Percentiles rank a stretch among this genome's conserved stretches.
These are phyloP conservation scores for Cantharis lateralis DNA, from an alignment of 2,888 invertebrate genomes.

Conservation along the genomic window DNA sequence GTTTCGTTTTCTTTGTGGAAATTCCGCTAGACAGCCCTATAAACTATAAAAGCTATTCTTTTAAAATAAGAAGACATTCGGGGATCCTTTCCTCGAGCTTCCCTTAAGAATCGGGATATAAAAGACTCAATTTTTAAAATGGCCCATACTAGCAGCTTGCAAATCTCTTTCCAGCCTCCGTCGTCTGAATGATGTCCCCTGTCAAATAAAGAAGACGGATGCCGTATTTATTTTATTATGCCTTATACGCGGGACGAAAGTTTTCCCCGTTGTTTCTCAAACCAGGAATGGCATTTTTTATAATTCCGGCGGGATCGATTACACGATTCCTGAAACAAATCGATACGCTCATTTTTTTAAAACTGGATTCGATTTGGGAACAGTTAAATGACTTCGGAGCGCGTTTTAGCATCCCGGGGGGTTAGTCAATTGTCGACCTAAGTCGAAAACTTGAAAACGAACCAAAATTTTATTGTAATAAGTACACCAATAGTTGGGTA, in stretches of 20 bases:
- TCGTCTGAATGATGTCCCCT: slow-evolving; percentile 18
- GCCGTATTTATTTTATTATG: background rate
- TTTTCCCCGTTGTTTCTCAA: background rate
- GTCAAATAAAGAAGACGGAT: slow-evolving; percentile 17
- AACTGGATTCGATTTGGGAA: slow-evolving; percentile 14
- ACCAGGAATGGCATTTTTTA: background rate
- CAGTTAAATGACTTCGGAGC: slow-evolving; percentile 2
- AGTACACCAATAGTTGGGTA: background rate
- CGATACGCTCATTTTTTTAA: slow-evolving; percentile 5
- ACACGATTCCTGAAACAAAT: slow-evolving; percentile 8
- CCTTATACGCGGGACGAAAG: background rate
- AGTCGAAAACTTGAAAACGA: slow-evolving; percentile 8
- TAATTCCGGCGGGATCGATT: slow-evolving; percentile 14
- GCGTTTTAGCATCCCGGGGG: slow-evolving; percentile 5
- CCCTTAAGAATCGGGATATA: slow-evolving; percentile 24
- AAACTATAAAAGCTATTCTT: slow-evolving; percentile 31
- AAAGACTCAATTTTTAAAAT: slow-evolving; percentile 39
- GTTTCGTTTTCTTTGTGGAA: slow-evolving; percentile 2
- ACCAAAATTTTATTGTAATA: slow-evolving; percentile 10
- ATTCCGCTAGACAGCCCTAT: slow-evolving; percentile 7
- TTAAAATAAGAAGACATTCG: slow-evolving; percentile 23
- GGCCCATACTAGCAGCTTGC: slow-evolving; percentile 33
- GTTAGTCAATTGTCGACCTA: slow-evolving; percentile 15
- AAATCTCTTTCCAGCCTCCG: slow-evolving; percentile 23
- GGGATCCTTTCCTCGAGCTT: slow-evolving; percentile 17